Evolutionary conservation across 2,113 vertebrate genomes (phyloP).

Genomic region (Marmota monax): DNA sequence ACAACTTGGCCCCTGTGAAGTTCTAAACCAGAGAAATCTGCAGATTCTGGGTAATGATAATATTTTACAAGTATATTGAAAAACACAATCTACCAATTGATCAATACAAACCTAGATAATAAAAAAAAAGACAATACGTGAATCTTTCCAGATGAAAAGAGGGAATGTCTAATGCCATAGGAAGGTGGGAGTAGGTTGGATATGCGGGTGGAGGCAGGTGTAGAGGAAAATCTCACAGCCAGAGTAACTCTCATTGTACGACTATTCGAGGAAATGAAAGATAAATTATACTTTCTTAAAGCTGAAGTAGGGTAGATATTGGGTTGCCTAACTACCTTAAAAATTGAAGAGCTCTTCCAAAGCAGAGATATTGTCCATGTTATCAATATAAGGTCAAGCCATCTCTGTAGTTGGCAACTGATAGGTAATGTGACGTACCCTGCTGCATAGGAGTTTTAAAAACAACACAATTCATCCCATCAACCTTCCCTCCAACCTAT

Average conservation of each 20-base stretch:
- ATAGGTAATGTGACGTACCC: constrained; percentile 1
- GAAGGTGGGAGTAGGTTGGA: background rate
- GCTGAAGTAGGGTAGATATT: background rate
- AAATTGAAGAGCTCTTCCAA: constrained; percentile 32
- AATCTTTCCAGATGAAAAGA: background rate
- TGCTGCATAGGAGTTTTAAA: constrained; percentile 24
- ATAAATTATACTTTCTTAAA: background rate
- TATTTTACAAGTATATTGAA: background rate
- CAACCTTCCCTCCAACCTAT: background rate
- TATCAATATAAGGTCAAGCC: background rate
- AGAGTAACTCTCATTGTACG: background rate
- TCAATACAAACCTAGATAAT: background rate
- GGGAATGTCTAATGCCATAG: background rate
- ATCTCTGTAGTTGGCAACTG: background rate
- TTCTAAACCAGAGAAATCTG: constrained; percentile 28
- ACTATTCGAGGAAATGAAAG: background rate
- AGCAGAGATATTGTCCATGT: background rate
- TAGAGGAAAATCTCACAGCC: background rate
- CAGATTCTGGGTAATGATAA: background rate
- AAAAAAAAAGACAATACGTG: background rate
- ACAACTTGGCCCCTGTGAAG: background rate
- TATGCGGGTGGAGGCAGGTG: rapidly evolving
- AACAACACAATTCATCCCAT: background rate
- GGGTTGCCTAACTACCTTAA: constrained; percentile 34
- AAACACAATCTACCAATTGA: background rate